Percentiles rank a stretch among this genome's conserved stretches.
These are phyloP conservation scores for Gonatopus flavifemur DNA, from an alignment of 1,140 invertebrate genomes.

Conservation along the genomic window DNA sequence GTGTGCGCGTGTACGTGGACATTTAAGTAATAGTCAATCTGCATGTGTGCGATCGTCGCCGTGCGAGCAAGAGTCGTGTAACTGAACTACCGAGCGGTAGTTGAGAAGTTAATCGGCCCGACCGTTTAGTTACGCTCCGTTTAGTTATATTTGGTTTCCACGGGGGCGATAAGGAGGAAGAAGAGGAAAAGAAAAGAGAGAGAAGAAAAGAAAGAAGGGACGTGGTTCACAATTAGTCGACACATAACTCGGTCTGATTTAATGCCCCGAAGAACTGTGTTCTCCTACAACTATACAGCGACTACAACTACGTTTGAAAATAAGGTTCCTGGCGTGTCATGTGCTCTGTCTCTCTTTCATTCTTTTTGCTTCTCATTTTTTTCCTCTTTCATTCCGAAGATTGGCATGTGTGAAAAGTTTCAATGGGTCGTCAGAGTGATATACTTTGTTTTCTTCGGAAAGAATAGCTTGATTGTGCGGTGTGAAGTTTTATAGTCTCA, in stretches of 20 bases:
- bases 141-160: constrained; percentile 57
- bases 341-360: constrained; percentile 3
- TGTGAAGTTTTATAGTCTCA: no score
- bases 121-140: constrained; percentile 46
- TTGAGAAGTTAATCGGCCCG: constrained; percentile 49
- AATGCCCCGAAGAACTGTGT: constrained; percentile 24
- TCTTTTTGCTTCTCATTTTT: neutral
- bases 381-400: neutral
- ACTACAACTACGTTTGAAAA: neutral
- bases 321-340: no score
- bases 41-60: no score
- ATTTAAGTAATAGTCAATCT: no score
- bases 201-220: constrained; percentile 16
- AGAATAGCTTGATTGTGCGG: no score
- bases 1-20: no score
- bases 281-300: neutral
- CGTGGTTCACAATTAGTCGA: constrained; percentile 53
- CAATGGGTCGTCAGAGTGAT: no score
- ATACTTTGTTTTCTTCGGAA: no score
- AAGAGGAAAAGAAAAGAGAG: neutral
- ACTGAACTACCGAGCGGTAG: constrained; percentile 12
- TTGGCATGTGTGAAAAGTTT: constrained; percentile 24
- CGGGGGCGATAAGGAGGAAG: constrained; percentile 28
- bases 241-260: constrained; percentile 55
- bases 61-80: no score